phyloP scores from a whole-genome alignment of 2,797 vertebrate species.

The Percopsis omiscomaycus region DNA sequence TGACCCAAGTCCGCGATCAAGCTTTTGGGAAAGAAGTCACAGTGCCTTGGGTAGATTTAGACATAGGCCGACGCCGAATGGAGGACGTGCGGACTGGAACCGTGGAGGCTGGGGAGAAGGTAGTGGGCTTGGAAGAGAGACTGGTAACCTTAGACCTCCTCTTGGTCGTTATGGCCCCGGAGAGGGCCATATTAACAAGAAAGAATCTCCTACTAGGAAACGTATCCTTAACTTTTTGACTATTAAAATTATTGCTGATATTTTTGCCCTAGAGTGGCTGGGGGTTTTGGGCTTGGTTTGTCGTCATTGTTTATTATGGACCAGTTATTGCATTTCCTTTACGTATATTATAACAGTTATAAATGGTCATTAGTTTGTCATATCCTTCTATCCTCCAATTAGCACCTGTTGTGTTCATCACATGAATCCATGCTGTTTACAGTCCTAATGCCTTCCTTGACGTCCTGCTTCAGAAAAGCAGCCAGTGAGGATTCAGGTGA shows the following conservation, averaged over 20 bases:
- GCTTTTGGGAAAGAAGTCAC: conserved; percentile 95
- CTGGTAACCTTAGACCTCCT: conserved; percentile 59
- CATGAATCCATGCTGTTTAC: neutral
- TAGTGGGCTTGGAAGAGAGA: conserved; percentile 42
- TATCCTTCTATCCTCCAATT: too few species aligned
- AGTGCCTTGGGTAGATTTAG: conserved; percentile 86
- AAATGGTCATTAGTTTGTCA: neutral
- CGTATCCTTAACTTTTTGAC: conserved; percentile 82
- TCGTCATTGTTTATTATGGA: too few species aligned
- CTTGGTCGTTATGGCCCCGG: conserved; percentile 69
- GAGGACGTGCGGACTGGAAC: conserved; percentile 74
- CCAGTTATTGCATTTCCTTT: neutral
- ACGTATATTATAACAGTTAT: neutral
- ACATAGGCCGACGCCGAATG: conserved; percentile 80
- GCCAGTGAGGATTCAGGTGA: conserved; percentile 75
- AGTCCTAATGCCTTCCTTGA: conserved; percentile 40
- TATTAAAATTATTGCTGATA: too few species aligned
- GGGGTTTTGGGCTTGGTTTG: too few species aligned
- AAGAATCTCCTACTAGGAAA: conserved; percentile 82
- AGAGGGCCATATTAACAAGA: conserved; percentile 71
- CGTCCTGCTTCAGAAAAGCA: conserved; percentile 80
- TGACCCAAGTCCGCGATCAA: conserved; percentile 81
- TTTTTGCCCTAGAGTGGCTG: too few species aligned
- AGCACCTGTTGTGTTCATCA: neutral
- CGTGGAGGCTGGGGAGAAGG: conserved; percentile 70